phyloP scores from a whole-genome alignment of 2,888 invertebrate species.

The Melieria picta region DNA sequence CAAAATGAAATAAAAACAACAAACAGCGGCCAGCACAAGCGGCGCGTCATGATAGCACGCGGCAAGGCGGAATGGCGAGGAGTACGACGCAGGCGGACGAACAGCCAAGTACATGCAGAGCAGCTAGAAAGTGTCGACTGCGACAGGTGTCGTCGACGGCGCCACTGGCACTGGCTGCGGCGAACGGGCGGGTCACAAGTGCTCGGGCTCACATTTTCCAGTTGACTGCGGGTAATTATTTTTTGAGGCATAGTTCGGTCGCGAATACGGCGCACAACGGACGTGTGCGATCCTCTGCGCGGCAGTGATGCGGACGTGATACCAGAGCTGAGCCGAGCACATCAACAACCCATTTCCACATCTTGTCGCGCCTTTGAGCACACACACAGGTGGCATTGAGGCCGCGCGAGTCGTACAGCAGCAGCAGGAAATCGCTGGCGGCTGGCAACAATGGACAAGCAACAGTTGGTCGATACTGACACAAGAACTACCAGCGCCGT shows the following conservation, averaged over 20 bases:
- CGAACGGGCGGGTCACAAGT: background rate
- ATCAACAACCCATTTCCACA: background rate
- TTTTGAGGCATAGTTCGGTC: conserved; percentile 55
- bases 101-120: conserved; percentile 9
- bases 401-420: background rate
- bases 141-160: background rate
- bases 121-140: conserved; percentile 19
- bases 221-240: conserved; percentile 55
- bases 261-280: conserved; percentile 59
- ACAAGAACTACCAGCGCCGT: no score
- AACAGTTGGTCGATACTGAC: no score
- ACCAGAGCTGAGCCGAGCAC: background rate
- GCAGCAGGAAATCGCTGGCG: background rate
- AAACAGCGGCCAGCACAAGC: conserved; percentile 2
- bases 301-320: conserved; percentile 6
- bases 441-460: no score
- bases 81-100: background rate
- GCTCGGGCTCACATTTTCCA: conserved; percentile 35
- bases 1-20: background rate
- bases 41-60: conserved; percentile 43
- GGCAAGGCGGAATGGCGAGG: conserved; percentile 35
- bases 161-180: background rate
- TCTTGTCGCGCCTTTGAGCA: background rate
- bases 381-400: background rate
- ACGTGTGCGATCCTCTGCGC: conserved; percentile 50